phyloP scores from a whole-genome alignment of 2,888 invertebrate genomes.

The Orgyia antiqua region DNA sequence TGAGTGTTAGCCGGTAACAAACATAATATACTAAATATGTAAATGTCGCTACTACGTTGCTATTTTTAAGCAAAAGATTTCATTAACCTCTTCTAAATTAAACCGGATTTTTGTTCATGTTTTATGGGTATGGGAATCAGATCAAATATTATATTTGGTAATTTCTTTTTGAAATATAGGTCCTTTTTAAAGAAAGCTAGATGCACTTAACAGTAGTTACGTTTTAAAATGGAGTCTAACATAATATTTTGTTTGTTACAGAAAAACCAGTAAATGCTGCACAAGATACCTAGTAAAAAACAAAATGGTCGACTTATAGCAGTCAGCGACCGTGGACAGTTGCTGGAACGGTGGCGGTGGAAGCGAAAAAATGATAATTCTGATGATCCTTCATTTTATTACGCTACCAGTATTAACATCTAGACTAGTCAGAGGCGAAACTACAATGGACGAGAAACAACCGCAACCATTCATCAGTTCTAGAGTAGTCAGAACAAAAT shows the following conservation, averaged over 20 bases:
- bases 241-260: conserved; percentile 47
- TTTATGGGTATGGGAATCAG: too few species aligned
- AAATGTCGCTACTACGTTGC: too few species aligned
- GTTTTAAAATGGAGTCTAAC: too few species aligned
- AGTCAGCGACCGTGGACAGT: conserved; percentile 41
- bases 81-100: too few species aligned
- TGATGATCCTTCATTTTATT: conserved; percentile 65
- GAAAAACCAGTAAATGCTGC: conserved; percentile 56
- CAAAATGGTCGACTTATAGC: conserved; percentile 72
- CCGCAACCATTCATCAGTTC: conserved; percentile 82
- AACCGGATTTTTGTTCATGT: too few species aligned
- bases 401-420: conserved; percentile 70
- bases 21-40: too few species aligned
- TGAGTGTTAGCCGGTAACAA: too few species aligned
- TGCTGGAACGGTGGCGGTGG: conserved; percentile 54
- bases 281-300: conserved; percentile 33
- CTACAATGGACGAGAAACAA: conserved; percentile 70
- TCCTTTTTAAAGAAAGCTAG: too few species aligned
- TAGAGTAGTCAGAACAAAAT: conserved; percentile 91
- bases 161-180: too few species aligned
- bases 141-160: too few species aligned
- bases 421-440: conserved; percentile 62
- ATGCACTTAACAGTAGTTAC: too few species aligned
- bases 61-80: too few species aligned
- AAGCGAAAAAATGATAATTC: conserved; percentile 66